These are phyloP conservation scores for Adelges cooleyi DNA, from an alignment of 1,140 invertebrate genomes.

Conservation along the genomic window DNA sequence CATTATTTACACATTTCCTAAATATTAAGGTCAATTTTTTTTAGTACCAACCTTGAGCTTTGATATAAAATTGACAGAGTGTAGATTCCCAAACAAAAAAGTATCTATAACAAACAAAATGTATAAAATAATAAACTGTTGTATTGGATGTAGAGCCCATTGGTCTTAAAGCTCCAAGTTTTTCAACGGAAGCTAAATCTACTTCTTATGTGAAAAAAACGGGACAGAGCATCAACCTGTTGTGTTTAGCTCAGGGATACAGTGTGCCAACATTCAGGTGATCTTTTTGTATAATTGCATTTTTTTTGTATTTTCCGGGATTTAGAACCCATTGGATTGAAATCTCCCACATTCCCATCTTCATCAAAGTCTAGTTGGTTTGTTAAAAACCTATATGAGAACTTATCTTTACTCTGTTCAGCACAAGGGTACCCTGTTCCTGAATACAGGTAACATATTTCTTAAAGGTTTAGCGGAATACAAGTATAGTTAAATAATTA, in stretches of 20 bases:
- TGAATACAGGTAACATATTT: conserved; percentile 48
- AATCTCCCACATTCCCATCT: conserved; percentile 40
- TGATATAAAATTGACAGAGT: background rate
- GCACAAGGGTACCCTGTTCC: conserved; percentile 57
- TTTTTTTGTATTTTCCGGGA: background rate
- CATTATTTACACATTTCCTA: too few species aligned
- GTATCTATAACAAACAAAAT: too few species aligned
- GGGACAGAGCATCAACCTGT: conserved; percentile 39
- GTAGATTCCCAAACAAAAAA: background rate
- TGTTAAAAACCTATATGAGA: conserved; percentile 31
- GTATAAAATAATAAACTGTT: too few species aligned
- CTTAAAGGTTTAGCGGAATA: too few species aligned
- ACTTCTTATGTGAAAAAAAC: conserved; percentile 34
- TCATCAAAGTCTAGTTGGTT: conserved; percentile 40
- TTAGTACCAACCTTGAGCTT: background rate
- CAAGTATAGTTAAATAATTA: too few species aligned
- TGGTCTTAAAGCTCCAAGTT: conserved; percentile 41
- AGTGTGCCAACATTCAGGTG: conserved; percentile 54
- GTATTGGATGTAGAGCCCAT: conserved; percentile 43
- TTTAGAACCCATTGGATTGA: conserved; percentile 47
- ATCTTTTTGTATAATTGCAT: conserved; percentile 25
- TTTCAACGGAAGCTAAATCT: conserved; percentile 40
- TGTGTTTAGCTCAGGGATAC: conserved; percentile 54
- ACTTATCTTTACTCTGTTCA: conserved; percentile 46
- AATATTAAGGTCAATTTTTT: too few species aligned